A percentile compares a stretch with the other conserved stretches of the same genome.
phyloP scores from a whole-genome alignment of 2,113 vertebrate species.

The Limnothrissa miodon region DNA sequence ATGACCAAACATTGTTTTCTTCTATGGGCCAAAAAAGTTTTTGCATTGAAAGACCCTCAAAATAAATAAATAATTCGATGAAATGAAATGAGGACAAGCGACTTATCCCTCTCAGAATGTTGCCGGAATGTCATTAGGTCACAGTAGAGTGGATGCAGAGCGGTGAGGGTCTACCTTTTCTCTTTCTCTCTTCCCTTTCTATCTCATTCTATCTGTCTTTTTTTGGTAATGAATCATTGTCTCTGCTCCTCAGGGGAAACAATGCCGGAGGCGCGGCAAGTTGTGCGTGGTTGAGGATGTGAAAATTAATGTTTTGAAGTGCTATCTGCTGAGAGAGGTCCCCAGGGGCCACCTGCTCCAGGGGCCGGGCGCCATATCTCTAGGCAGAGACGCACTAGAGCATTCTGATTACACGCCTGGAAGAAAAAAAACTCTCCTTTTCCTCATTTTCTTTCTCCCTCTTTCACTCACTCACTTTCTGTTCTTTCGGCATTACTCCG shows the following conservation, averaged over 20 bases:
- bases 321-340: conserved; percentile 58
- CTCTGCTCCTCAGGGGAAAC: conserved; percentile 63
- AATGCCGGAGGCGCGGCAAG: conserved; percentile 55
- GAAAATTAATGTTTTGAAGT: conserved; percentile 68
- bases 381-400: conserved; percentile 49
- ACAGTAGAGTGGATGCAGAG: conserved; percentile 67
- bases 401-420: conserved; percentile 55
- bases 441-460: neutral
- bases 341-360: conserved; percentile 39
- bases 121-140: conserved; percentile 74
- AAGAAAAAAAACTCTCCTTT: conserved; percentile 40
- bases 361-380: conserved; percentile 42
- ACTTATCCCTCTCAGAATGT: conserved; percentile 55
- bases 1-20: conserved; percentile 40
- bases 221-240: conserved; percentile 70
- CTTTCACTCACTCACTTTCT: neutral
- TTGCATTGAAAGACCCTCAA: conserved; percentile 37
- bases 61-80: conserved; percentile 26
- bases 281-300: conserved; percentile 54
- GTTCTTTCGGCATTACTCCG: no score
- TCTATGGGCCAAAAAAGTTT: conserved; percentile 45
- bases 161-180: conserved; percentile 46
- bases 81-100: conserved; percentile 56
- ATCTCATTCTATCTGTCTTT: conserved; percentile 25
- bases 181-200: neutral